Percentiles rank a stretch among this genome's conserved stretches.
phyloP scores from a whole-genome alignment of 2,888 invertebrate species.

The Drosophila barbarae region DNA sequence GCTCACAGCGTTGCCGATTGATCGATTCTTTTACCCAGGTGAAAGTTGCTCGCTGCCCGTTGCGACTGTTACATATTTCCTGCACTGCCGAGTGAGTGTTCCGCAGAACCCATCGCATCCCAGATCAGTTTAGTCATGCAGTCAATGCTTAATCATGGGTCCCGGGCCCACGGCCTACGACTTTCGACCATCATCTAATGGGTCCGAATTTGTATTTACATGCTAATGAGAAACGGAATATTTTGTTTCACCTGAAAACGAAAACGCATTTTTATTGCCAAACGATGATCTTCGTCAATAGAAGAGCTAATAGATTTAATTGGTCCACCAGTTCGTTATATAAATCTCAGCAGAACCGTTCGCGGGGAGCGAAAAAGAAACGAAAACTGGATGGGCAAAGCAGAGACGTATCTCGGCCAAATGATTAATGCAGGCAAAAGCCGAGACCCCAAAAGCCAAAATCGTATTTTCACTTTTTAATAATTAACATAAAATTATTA shows the following conservation, averaged over 20 bases:
- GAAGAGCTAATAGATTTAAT: constrained; percentile 37
- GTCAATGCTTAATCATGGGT: constrained; percentile 16
- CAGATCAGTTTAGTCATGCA: constrained; percentile 11
- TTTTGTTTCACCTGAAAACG: constrained; percentile 35
- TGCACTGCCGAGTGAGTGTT: constrained; percentile 4
- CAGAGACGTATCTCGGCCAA: constrained; percentile 29
- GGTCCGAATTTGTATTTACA: constrained; percentile 38
- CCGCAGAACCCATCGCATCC: constrained; percentile 7
- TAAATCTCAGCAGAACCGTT: constrained; percentile 51
- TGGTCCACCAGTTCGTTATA: constrained; percentile 47
- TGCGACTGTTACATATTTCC: constrained; percentile 29
- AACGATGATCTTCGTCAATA: constrained; percentile 33
- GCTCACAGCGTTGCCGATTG: constrained; percentile 55
- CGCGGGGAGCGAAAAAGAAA: constrained; percentile 26
- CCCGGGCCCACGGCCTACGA: constrained; percentile 15
- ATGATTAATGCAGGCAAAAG: constrained; percentile 48
- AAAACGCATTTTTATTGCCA: constrained; percentile 40
- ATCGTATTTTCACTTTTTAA: constrained; percentile 71
- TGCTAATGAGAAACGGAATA: constrained; percentile 52
- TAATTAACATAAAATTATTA: constrained; percentile 73
- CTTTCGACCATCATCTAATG: constrained; percentile 15
- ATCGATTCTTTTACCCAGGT: constrained; percentile 60
- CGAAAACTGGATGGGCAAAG: constrained; percentile 14
- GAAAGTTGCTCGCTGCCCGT: constrained; percentile 51
- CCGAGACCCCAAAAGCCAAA: constrained; percentile 45